These are phyloP conservation scores for Phaonia tiefii DNA, from an alignment of 2,888 invertebrate species.

Conservation along the genomic window DNA sequence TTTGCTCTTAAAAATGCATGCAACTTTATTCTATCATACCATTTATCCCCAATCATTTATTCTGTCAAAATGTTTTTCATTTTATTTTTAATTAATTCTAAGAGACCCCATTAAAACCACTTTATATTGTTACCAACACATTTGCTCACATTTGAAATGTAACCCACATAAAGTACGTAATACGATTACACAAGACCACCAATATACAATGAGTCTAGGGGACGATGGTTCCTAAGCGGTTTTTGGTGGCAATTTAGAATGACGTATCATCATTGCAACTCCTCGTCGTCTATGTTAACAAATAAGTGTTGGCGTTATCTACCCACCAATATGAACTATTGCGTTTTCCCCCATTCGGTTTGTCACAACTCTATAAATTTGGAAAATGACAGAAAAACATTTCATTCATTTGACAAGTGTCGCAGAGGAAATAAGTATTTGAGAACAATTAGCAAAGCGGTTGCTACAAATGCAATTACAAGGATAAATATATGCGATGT, in stretches of 20 bases:
- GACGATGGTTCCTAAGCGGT: not conserved
- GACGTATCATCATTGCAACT: not conserved
- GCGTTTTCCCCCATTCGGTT: not conserved
- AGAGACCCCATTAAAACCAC: constrained; percentile 8
- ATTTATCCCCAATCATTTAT: too few relatives aligned
- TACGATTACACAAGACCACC: constrained; percentile 7
- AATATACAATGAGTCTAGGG: not conserved
- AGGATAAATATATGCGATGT: too few relatives aligned
- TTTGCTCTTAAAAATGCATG: too few relatives aligned
- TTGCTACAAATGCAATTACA: not conserved
- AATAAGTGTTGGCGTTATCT: constrained; percentile 27
- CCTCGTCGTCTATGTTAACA: not conserved
- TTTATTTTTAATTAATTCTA: constrained; percentile 12
- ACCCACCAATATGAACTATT: not conserved
- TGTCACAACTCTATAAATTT: not conserved
- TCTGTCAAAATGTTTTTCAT: constrained; percentile 1
- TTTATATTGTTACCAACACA: constrained; percentile 2
- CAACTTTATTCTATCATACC: too few relatives aligned
- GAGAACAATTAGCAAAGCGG: not conserved
- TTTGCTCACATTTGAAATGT: not conserved
- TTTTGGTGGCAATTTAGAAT: constrained; percentile 15
- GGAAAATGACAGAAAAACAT: constrained; percentile 3
- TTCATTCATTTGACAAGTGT: constrained; percentile 20
- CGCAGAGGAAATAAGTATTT: constrained; percentile 22
- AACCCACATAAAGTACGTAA: not conserved